Conservation (phyloP, 2,113 vertebrate species). For the Macrotis lagotis region DNA sequence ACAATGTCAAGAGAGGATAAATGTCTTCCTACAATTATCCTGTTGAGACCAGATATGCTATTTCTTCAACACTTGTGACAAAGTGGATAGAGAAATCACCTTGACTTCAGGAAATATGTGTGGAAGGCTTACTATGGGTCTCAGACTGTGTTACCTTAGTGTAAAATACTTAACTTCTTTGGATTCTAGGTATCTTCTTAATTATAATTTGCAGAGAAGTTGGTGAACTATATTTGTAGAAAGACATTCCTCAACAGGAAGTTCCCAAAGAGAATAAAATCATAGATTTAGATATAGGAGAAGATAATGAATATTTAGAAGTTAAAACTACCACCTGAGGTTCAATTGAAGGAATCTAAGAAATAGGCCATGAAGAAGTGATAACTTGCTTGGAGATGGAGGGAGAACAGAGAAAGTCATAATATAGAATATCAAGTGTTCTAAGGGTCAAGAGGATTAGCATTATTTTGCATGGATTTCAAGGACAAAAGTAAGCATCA, state of each 20-base stretch:
- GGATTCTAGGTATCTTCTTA: neutral
- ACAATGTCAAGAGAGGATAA: neutral
- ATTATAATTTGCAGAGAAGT: neutral
- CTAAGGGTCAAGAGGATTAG: neutral
- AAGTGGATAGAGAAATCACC: neutral
- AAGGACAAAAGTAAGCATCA: no score
- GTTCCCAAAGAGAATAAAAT: neutral
- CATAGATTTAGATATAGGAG: neutral
- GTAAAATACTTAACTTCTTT: neutral
- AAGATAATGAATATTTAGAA: neutral
- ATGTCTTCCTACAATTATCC: rapidly evolving
- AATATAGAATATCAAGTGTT: neutral
- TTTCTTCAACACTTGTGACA: neutral
- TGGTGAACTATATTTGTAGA: neutral
- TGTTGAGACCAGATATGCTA: neutral
- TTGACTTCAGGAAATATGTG: neutral
- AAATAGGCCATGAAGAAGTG: neutral
- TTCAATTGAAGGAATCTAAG: neutral
- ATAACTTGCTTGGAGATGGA: neutral
- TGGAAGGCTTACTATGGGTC: neutral
- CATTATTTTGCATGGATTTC: neutral
- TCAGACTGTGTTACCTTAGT: neutral
- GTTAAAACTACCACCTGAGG: neutral
- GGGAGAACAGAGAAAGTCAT: neutral
- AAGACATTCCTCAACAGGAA: neutral